Percentiles rank a stretch among this genome's conserved stretches.
Conservation (phyloP, 2,797 vertebrate genomes). For the Botia kubotai region DNA sequence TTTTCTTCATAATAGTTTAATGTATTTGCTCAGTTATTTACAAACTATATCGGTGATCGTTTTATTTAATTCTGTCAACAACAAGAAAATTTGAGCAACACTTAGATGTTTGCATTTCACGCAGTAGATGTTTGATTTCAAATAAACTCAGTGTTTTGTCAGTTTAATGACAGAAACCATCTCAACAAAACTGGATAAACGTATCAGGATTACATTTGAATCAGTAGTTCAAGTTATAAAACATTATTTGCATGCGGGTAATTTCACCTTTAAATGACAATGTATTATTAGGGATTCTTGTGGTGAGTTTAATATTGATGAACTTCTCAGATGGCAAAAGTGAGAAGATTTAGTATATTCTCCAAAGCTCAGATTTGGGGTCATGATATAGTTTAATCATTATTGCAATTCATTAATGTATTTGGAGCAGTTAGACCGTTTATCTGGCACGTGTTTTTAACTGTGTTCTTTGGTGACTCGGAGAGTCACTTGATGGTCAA, state of each 20-base stretch:
- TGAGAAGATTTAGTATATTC: neutral
- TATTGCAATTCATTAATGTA: neutral
- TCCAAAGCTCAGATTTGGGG: neutral
- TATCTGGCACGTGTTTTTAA: neutral
- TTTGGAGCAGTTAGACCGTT: neutral
- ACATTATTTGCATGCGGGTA: neutral
- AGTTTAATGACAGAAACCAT: neutral
- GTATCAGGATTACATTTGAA: neutral
- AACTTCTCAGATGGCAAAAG: neutral
- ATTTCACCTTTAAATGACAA: neutral
- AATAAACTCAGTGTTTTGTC: neutral
- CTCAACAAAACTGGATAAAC: neutral
- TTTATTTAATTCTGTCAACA: neutral
- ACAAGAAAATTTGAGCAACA: neutral
- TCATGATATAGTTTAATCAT: neutral
- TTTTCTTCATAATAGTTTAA: slow-evolving; percentile 1
- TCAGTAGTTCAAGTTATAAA: neutral
- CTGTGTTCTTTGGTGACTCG: neutral
- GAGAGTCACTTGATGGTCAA: neutral
- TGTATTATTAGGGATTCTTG: neutral
- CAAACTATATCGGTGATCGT: neutral
- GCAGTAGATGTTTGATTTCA: neutral
- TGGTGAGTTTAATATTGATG: neutral
- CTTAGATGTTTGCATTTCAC: neutral
- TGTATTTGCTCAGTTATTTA: neutral